A percentile compares a stretch with the other conserved stretches of the same genome.
These are phyloP conservation scores for Ophion slaviceki DNA, from an alignment of 2,888 invertebrate species.

Conservation along the genomic window DNA sequence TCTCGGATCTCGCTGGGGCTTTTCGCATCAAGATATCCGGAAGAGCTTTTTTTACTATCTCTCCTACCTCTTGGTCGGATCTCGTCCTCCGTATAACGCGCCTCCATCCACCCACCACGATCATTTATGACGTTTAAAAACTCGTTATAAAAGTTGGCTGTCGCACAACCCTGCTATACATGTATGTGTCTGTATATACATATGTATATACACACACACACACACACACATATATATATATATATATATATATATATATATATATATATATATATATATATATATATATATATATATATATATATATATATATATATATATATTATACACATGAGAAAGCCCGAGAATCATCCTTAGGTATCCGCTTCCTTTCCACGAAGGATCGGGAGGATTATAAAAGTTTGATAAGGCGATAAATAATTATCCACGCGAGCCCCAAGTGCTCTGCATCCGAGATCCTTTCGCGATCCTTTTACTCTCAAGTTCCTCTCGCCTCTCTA, in stretches of 20 bases:
- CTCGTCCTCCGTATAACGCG: constrained; percentile 44
- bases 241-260: constrained; percentile 11
- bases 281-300: constrained; percentile 30
- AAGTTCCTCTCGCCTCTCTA: constrained; percentile 62
- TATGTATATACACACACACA: no score
- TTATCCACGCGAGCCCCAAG: constrained; percentile 75
- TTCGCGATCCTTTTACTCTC: constrained; percentile 30
- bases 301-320: constrained; percentile 6
- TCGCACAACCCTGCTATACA: constrained; percentile 22
- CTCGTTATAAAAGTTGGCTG: constrained; percentile 80
- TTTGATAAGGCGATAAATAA: constrained; percentile 82
- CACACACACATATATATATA: constrained; percentile 14
- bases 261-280: constrained; percentile 22
- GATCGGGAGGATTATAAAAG: constrained; percentile 79
- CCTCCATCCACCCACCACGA: constrained; percentile 63
- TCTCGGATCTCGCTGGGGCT: constrained; percentile 14
- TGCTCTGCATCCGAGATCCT: constrained; percentile 59
- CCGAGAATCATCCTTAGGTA: constrained; percentile 68
- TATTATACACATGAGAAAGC: constrained; percentile 36
- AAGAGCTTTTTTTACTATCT: constrained; percentile 45
- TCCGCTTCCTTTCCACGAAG: constrained; percentile 60
- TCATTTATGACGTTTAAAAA: constrained; percentile 82
- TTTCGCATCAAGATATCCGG: constrained; percentile 25
- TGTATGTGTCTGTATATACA: not conserved
- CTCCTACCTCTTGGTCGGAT: constrained; percentile 16